Evolutionary conservation across 2,113 vertebrate species (phyloP), one percentile per base, ranked within the genome.

Genomic region (Nasalis larvatus): DNA sequence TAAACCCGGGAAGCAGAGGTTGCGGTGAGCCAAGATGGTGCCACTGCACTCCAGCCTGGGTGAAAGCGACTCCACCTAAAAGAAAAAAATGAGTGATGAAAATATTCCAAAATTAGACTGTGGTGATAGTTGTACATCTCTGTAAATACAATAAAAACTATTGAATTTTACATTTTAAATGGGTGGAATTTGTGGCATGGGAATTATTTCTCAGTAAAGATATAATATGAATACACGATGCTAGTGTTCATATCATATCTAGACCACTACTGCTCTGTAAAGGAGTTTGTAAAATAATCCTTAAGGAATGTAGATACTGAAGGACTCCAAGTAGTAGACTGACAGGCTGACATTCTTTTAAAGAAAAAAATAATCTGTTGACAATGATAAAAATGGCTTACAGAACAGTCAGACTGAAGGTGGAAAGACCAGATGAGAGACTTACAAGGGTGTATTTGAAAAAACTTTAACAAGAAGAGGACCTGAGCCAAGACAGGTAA

Each of bases 51-150:
- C 60, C 27, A 63, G 27, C 60, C 27, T 30, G 60, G 60, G 27
- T 30, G 27, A 63, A 63, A 63, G 27, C 14, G 60, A 63, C 12
- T 63, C 60, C 60, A 63, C 14, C 60, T 32, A 27, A 32, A 32
- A 63, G 6, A 63, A 30, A 63, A 63, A 63, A 63, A 35, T 17
- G 27, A 16, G 11, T 52, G 49, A 86, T 56, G 30, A 86, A 85
- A 74, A 90, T 76, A 74, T 73, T 82, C 74, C 85, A 81, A 73
- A 91, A 81, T 54, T 83, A 87, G 68, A 86, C 27, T 90, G 66
- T 42, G 14, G 56, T 81, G 63, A 66, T 25, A 35, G 45, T 25
- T 88, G 42, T 7, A 81, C 32, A 66, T n/a, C 7, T 85, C 63
- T 45, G 23, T 60, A 89, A 85, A 81, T 37, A 89, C 16, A 97